phyloP scores from a whole-genome alignment of 2,113 vertebrate genomes.

The Odocoileus virginianus region DNA sequence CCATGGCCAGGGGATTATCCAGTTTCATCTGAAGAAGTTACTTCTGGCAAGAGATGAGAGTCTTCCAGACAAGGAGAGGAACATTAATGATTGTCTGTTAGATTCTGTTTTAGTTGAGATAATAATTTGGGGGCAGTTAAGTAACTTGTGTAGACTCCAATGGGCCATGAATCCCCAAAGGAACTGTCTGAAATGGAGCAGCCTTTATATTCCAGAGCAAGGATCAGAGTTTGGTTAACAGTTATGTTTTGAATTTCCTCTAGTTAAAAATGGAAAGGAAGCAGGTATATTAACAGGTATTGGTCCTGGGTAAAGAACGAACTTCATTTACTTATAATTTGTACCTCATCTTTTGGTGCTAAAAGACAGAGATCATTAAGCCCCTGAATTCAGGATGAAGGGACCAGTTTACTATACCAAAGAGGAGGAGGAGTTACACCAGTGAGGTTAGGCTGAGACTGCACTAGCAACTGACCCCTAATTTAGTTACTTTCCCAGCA shows the following conservation, averaged over 20 bases:
- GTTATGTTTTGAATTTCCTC: constrained; percentile 4
- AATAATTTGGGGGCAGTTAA: constrained; percentile 57
- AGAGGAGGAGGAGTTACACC: background rate
- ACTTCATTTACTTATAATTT: background rate
- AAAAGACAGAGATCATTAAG: background rate
- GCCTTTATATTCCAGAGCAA: background rate
- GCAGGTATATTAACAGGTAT: background rate
- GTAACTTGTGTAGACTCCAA: constrained; percentile 39
- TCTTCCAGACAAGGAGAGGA: constrained; percentile 48
- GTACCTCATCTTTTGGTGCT: background rate
- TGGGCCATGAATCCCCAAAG: background rate
- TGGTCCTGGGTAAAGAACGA: background rate
- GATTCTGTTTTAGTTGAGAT: constrained; percentile 50
- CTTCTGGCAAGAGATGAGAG: constrained; percentile 49
- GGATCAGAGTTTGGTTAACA: background rate
- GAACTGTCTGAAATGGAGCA: constrained; percentile 11
- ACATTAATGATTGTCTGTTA: constrained; percentile 45
- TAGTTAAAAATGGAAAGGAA: background rate
- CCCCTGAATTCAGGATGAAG: background rate
- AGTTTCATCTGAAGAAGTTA: constrained; percentile 16
- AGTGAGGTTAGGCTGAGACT: background rate
- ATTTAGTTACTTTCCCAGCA: background rate
- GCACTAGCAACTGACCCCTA: background rate
- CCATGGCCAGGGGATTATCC: constrained; percentile 10
- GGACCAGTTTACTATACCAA: background rate